Evolutionary conservation across 2,888 invertebrate genomes (phyloP).

Genomic region (Phaonia tiefii): DNA sequence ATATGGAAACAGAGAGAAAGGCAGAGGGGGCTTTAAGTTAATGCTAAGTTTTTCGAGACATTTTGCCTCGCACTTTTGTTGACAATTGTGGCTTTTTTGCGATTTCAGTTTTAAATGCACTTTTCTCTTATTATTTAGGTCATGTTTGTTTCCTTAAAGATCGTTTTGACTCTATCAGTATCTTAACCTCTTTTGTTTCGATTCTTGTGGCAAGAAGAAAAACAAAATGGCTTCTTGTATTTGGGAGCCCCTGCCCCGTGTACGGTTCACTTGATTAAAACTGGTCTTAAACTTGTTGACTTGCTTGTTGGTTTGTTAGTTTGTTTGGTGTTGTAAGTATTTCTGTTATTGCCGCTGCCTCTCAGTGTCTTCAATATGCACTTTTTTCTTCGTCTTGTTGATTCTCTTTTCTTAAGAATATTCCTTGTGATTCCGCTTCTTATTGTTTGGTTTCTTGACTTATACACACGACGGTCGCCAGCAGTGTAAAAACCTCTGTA

Average conservation of each 20-base stretch:
- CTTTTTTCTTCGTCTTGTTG: constrained; percentile 44
- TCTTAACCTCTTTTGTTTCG: constrained; percentile 11
- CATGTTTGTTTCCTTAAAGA: constrained; percentile 52
- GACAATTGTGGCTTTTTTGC: constrained; percentile 4
- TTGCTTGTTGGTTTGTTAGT: constrained; percentile 42
- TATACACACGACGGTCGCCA: not conserved
- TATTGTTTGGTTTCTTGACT: constrained; percentile 38
- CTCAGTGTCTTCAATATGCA: constrained; percentile 43
- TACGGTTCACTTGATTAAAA: constrained; percentile 57
- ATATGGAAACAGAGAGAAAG: not conserved
- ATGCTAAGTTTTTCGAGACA: constrained; percentile 59
- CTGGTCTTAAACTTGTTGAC: constrained; percentile 65
- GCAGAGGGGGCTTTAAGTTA: not conserved
- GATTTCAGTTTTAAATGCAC: constrained; percentile 23
- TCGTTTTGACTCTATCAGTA: constrained; percentile 32
- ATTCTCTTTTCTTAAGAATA: constrained; percentile 37
- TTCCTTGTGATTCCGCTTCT: constrained; percentile 40
- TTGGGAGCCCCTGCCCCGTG: constrained; percentile 20
- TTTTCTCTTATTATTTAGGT: constrained; percentile 49
- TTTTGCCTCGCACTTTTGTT: constrained; percentile 27
- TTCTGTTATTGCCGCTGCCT: too few relatives aligned
- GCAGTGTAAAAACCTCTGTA: constrained; percentile 18
- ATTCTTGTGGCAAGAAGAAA: constrained; percentile 25
- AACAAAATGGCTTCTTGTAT: constrained; percentile 64
- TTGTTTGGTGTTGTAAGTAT: not conserved